Evolutionary conservation across 2,888 invertebrate species (phyloP), one percentile per base, ranked within the genome.

Genomic region (Zaprionus lineosus): DNA sequence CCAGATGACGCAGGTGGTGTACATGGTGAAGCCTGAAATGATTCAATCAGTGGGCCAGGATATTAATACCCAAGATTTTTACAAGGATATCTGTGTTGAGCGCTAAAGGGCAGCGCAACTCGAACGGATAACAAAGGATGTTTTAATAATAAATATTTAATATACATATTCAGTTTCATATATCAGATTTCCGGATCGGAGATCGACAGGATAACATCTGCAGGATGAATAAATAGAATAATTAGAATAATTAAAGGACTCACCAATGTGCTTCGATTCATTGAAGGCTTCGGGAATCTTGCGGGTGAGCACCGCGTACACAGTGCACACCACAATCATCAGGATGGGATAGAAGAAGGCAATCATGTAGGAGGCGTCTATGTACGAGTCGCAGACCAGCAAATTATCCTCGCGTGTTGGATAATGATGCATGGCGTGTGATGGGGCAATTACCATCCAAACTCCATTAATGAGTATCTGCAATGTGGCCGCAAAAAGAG

Each of bases 251-350:
- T 3, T 16, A 16, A 29, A 8, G 3, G 11, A 89, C 93, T 92
- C 82, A 93, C 99, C 98, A 81, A 98, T 98, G 91, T 98, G 97
- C 91, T 98, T 98, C 84, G 97, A 97, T 91, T 98, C 99, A 90
- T 99, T 99, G 90, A 99, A 99, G 29, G 98, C 98, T 90, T 99
- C 99, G 0, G 99, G 99, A 64, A 99, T 96, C 91, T 99, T 99
- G 72, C 99, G 92, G 0, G 98, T 98, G 37, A 97, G 93, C 0
- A 98, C 94, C 0, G 99, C 99, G 88, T 99, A 99, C 8, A 99
- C 93, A 0, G 99, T 99, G 90, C 99, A 99, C 57, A 97, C 92
- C 9, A 97, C 92, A 81, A 98, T 97, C 43, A 98, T 92, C 61
- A 97, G 91, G 82, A 97, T 97, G 11, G 98, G 98, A 91, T 97